Base-by-base conservation (phyloP, 2,113 vertebrate species). In the Pteruthius melanotis region DNA sequence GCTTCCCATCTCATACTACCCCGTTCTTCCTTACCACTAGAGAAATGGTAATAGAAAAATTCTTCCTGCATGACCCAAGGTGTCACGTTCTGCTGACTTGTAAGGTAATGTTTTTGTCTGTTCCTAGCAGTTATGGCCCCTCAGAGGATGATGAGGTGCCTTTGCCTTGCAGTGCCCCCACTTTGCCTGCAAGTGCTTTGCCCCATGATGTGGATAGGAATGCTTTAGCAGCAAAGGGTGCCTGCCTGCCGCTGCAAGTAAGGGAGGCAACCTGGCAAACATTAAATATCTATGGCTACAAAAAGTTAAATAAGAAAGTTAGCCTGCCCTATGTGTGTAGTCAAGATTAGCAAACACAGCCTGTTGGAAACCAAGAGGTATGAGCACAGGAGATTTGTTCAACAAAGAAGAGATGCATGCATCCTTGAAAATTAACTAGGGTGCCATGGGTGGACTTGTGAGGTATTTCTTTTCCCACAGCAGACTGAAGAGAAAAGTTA, bases 181-280 rank as follows among this genome's bases (percentile, higher is more conserved):
- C 33, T 53, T 57, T 35, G 14, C 50, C 39, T 35, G 42, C 23
- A 13, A 21, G 10, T 20, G 49, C 45, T 91, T 71, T 78, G 66
- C 33, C 22, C 61, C 0, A 0, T 69, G 49, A 6, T 0, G 0
- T n/a, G 13, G 50, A 11, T 7, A 45, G 47, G 54, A 83, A 28
- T 35, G 33, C 44, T 59, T 52, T 39, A 27, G 56, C 61, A 57
- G 52, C 59, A 52, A 85, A 90, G 42, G 74, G 70, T 2, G 0
- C 68, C 35, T 59, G 2, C 49, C 64, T 77, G 82, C 70, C 3
- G 0, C 40, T 31, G 33, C 27, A 59, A 76, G 35, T 26, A 19
- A 74, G 83, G 88, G 76, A 95, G 92, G 82, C 18, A 56, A 37
- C 92, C 13, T 86, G 81, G 71, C 60, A 87, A 95, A 86, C 47